Evolutionary conservation across 2,113 vertebrate species (phyloP).

Genomic region (Pristiophorus japonicus): DNA sequence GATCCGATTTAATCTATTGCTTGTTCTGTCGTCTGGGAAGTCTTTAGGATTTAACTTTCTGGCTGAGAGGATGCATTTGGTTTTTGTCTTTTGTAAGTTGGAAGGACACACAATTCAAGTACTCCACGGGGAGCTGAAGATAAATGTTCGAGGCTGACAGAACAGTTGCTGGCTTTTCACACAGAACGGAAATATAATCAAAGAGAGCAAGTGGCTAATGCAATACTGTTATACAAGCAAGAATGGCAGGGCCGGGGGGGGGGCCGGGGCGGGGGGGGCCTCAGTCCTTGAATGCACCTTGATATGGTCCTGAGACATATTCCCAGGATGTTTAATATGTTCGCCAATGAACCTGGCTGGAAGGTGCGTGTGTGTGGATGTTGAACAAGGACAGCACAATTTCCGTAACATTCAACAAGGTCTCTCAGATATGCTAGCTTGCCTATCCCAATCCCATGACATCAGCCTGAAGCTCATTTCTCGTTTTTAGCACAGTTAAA

Average conservation of each 20-base stretch:
- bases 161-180: background rate
- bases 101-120: background rate
- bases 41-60: background rate
- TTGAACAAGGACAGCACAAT: background rate
- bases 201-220: background rate
- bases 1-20: background rate
- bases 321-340: background rate
- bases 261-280: background rate
- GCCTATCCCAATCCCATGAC: background rate
- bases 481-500: background rate
- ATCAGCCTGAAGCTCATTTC: background rate
- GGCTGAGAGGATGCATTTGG: background rate
- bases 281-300: background rate
- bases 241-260: background rate
- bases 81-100: background rate
- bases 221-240: background rate
- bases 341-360: background rate
- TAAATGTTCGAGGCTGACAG: background rate
- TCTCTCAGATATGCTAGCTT: background rate
- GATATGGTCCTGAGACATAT: background rate
- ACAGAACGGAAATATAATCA: background rate
- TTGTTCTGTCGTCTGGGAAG: background rate
- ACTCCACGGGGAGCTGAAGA: background rate
- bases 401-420: background rate
- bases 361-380: background rate